These are phyloP conservation scores for Gobio occitaniae DNA, from an alignment of 2,797 vertebrate species.

Conservation along the genomic window DNA sequence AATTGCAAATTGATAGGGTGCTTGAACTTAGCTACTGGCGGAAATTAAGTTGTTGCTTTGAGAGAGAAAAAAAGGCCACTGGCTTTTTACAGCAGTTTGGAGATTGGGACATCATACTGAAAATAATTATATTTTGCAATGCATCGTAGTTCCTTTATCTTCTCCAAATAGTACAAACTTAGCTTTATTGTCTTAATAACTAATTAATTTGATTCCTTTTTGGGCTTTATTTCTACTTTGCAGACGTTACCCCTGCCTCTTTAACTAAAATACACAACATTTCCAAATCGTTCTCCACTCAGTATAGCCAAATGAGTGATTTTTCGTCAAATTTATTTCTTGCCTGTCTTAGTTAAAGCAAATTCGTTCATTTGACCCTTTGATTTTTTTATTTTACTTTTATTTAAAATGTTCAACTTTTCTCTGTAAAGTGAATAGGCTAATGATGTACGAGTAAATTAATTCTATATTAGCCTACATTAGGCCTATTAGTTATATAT, in stretches of 20 bases:
- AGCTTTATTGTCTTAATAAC: background rate
- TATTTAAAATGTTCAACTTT: background rate
- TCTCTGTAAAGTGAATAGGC: background rate
- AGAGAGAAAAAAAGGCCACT: background rate
- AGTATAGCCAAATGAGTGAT: no score
- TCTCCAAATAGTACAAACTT: no score
- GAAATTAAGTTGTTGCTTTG: slow-evolving; percentile 7
- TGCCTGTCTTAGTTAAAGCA: background rate
- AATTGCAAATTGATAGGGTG: background rate
- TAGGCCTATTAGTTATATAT: background rate
- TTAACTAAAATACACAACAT: background rate
- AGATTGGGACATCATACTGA: background rate
- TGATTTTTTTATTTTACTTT: background rate
- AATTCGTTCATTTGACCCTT: background rate
- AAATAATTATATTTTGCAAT: background rate
- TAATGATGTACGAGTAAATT: background rate
- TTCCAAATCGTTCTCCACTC: background rate
- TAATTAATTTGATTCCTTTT: background rate
- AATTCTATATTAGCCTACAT: no score
- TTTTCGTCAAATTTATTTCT: background rate
- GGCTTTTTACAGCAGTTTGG: background rate
- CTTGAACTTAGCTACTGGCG: background rate
- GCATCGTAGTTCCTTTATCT: background rate
- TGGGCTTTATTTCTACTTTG: background rate
- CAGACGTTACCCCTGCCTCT: background rate